A percentile compares a stretch with the other conserved stretches of the same genome.
phyloP scores from a whole-genome alignment of 1,140 invertebrate species.

The Zaprionus taronus region DNA sequence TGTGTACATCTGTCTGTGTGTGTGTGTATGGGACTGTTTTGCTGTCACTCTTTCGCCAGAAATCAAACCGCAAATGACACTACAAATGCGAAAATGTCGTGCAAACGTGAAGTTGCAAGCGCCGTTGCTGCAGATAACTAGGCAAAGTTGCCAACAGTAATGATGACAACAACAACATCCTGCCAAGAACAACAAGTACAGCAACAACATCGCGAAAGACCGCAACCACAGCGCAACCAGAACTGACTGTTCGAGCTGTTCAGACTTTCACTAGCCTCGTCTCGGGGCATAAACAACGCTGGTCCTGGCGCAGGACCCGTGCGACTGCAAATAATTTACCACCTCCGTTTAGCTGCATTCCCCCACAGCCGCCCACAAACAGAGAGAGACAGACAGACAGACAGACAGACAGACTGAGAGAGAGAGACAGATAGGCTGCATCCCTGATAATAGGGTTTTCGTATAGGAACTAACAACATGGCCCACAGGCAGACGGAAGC shows the following conservation, averaged over 20 bases:
- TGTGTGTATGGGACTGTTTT: not conserved
- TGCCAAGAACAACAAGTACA: slow-evolving; percentile 34
- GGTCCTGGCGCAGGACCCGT: slow-evolving; percentile 39
- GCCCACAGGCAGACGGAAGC: slow-evolving; percentile 23
- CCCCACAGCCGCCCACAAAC: not conserved
- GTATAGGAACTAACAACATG: slow-evolving; percentile 27
- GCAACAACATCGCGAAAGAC: slow-evolving; percentile 48
- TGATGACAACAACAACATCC: slow-evolving; percentile 47
- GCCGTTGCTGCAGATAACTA: slow-evolving; percentile 25
- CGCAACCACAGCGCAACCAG: slow-evolving; percentile 56
- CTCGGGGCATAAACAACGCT: slow-evolving; percentile 53
- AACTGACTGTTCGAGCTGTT: slow-evolving; percentile 40
- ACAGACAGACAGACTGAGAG: not conserved
- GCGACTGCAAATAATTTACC: slow-evolving; percentile 66
- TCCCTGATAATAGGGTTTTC: slow-evolving; percentile 20
- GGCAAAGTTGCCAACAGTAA: slow-evolving; percentile 45
- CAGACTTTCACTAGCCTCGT: slow-evolving; percentile 52
- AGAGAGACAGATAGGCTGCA: slow-evolving; percentile 2
- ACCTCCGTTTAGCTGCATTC: slow-evolving; percentile 7
- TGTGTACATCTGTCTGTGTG: slow-evolving; percentile 4
- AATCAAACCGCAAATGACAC: slow-evolving; percentile 75
- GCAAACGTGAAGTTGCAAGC: slow-evolving; percentile 25
- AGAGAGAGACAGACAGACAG: not conserved
- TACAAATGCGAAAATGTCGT: slow-evolving; percentile 63
- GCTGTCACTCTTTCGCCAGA: slow-evolving; percentile 31